phyloP scores from a whole-genome alignment of 2,888 invertebrate genomes.

The Napeogenes sylphis region DNA sequence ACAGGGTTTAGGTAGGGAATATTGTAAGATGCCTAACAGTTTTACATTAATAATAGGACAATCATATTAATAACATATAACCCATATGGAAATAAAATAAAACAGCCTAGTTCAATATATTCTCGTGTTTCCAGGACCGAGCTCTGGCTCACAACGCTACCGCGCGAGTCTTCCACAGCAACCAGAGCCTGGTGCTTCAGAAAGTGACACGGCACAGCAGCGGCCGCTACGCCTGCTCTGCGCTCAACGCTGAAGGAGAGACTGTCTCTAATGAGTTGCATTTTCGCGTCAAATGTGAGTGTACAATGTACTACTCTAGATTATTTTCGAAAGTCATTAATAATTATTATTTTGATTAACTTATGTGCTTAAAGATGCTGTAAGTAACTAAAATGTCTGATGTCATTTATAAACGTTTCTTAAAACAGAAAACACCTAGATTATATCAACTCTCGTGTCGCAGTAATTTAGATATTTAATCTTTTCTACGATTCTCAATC shows the following conservation, averaged over 20 bases:
- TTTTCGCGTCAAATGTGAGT: constrained; percentile 93
- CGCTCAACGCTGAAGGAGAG: constrained; percentile 91
- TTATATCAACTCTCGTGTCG: no score
- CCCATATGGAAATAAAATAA: constrained; percentile 9
- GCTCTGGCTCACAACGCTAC: constrained; percentile 90
- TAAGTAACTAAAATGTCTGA: no score
- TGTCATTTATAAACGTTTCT: no score
- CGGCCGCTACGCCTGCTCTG: constrained; percentile 92
- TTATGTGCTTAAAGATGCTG: no score
- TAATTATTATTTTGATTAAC: no score
- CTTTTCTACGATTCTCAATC: no score
- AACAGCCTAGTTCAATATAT: background rate
- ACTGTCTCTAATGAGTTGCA: constrained; percentile 91
- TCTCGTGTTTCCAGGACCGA: constrained; percentile 78
- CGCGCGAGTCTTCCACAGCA: constrained; percentile 92
- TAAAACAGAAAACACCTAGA: no score
- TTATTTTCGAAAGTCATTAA: no score
- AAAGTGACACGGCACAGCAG: constrained; percentile 91
- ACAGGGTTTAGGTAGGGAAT: background rate
- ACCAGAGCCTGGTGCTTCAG: constrained; percentile 94
- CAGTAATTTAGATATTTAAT: no score
- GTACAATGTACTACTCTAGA: constrained; percentile 11
- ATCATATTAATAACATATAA: background rate
- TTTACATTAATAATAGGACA: no score
- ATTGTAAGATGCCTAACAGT: background rate